Percentiles rank a stretch among this genome's conserved stretches.
Evolutionary conservation across 2,888 invertebrate species (phyloP).

Genomic region (Julus scanicus): DNA sequence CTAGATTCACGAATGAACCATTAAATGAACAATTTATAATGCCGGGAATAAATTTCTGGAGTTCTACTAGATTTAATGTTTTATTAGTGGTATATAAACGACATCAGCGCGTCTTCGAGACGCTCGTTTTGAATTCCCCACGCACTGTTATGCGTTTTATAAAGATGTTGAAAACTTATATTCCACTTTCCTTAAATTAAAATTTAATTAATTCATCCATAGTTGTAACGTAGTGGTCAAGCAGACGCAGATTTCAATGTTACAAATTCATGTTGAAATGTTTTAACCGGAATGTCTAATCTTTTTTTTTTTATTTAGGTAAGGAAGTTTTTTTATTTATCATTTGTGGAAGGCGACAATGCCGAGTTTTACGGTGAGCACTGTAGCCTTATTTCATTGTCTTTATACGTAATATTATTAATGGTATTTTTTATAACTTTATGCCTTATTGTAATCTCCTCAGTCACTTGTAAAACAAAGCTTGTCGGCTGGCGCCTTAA

Average conservation of each 20-base stretch:
- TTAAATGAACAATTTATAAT: background rate
- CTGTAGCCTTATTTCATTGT: background rate
- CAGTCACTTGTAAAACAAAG: background rate
- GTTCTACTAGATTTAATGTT: background rate
- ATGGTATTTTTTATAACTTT: background rate
- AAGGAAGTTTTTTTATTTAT: background rate
- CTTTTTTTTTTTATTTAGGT: background rate
- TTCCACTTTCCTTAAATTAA: no score
- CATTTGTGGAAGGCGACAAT: background rate
- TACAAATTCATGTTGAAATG: background rate
- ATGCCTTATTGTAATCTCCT: background rate
- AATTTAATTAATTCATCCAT: background rate
- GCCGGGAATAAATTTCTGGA: background rate
- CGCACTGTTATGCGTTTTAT: background rate
- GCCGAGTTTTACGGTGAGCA: background rate
- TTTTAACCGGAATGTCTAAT: background rate
- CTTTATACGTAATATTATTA: background rate
- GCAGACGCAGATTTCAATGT: background rate
- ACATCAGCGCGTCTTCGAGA: background rate
- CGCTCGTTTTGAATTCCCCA: background rate
- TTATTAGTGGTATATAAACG: conserved; percentile 19
- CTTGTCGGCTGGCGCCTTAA: background rate
- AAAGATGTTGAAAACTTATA: background rate
- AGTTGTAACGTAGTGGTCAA: background rate
- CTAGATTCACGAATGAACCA: background rate